Evolutionary conservation across 2,888 invertebrate species (phyloP), one percentile per base, ranked within the genome.

Genomic region (Yponomeuta evonymella): DNA sequence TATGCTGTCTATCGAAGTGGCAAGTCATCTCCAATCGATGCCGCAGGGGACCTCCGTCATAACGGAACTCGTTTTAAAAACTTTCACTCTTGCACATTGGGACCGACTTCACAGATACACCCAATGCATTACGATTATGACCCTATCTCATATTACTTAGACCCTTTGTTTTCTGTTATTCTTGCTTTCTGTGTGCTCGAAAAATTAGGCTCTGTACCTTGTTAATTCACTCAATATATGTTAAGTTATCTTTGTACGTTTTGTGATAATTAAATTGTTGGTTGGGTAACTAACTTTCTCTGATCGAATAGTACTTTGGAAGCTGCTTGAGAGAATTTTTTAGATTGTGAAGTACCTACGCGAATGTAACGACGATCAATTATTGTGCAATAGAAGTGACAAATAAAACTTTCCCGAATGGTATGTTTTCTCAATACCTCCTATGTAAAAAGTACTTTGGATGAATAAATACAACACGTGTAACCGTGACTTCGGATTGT

Each of bases 41-140:
- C 51, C 51, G 51, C 51, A 8, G 51, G 51, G 51, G 3, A 58
- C 51, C 51, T 58, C 51, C 12, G 51, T 58, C 51, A 58, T 58
- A 58, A 58, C 51, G 51, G 51, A 58, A 58, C 51, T 58, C 12
- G 51, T 58, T 58, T 58, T 58, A 58, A 58, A 58, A 58, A 58
- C 51, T 58, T 58, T 58, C 51, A 3, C 51, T 58, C 51, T 58
- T 58, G 51, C 51, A 58, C 51, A 58, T 58, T 58, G 51, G 51
- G 51, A 58, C 51, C 51, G 51, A 58, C 15, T 58, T 15, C 5
- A 43, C 43, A 43, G 9, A 43, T 58, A 58, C 51, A 58, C 15
- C 51, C 15, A 15, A 12, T 3, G 15, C 15, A 58, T 58, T 58
- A 15, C 5, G 12, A 15, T 58, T 15, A 15, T 58, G 51, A 58